Evolutionary conservation across 2,113 vertebrate species (phyloP), one percentile per base, ranked within the genome.

Genomic region (Loxodonta africana): DNA sequence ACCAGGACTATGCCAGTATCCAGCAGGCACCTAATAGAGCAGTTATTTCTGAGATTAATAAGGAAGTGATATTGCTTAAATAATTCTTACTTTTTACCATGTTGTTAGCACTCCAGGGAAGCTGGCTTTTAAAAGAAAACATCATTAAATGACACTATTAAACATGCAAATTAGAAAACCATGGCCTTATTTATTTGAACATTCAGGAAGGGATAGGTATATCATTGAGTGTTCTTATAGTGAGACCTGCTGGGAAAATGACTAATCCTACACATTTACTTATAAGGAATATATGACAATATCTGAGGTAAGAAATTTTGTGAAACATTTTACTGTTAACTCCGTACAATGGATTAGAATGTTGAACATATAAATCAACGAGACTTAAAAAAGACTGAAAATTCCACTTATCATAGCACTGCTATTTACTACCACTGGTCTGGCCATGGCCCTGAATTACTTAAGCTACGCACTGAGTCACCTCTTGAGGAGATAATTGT

Each of bases 1-100:
- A 41, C 6, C 9, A 7, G 48, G 87, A 26, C 12, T 28, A 1
- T 0, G 9, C 57, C 46, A 25, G 81, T 0, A 7, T 0, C 11
- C 14, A 1, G 63, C 0, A 33, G 37, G 78, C 3, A 8, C 11
- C 60, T 6, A 6, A 5, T 0, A 15, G 0, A 1, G 30, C 1
- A 8, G 8, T 10, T 41, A 0, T 2, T 5, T 21, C 25, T 3
- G 63, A 60, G 30, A 63, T 17, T 7, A 21, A 67, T 6, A 44
- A 87, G 23, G 37, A 2, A 2, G 48, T 37, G 37, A 37, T 37
- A 37, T 37, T 37, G 37, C 37, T 37, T 51, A 30, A 18, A 53
- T 6, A 10, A 67, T 11, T 69, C 71, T 53, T 18, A 41, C 48
- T 78, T 63, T 84, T 73, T 10, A 7, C 15, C 41, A 17, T 5